Conservation (phyloP, 2,113 vertebrate species). For the Platichthys flesus region DNA sequence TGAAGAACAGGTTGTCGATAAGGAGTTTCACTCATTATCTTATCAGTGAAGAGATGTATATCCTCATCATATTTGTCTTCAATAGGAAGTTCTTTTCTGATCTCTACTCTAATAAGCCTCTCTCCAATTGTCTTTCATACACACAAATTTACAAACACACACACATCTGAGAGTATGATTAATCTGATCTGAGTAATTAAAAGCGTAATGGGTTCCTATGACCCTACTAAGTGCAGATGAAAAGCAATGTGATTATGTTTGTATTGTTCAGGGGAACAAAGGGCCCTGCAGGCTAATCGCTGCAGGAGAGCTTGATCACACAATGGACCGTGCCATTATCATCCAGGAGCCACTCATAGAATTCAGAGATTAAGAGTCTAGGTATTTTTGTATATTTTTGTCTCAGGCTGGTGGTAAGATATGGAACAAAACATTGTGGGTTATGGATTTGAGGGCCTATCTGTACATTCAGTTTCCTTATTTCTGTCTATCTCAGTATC, state of each 20-base stretch:
- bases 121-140: conserved; percentile 6
- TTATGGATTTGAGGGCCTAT: background rate
- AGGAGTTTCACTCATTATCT: conserved; percentile 54
- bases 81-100: conserved; percentile 32
- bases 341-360: conserved; percentile 17
- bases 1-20: conserved; percentile 47
- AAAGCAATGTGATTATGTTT: conserved; percentile 56
- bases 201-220: conserved; percentile 52
- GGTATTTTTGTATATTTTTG: background rate
- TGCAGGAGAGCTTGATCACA: conserved; percentile 31
- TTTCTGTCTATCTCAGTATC: too few relatives aligned
- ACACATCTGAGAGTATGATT: conserved; percentile 45
- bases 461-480: background rate
- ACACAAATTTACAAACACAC: conserved; percentile 13
- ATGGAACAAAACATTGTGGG: background rate
- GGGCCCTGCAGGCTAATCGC: conserved; percentile 47
- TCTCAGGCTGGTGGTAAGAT: background rate
- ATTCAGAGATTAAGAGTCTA: background rate
- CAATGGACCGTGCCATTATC: conserved; percentile 13
- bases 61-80: conserved; percentile 56
- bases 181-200: conserved; percentile 68
- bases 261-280: conserved; percentile 54
- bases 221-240: conserved; percentile 55
- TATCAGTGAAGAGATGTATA: conserved; percentile 57
- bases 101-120: conserved; percentile 32